Evolutionary conservation across 2,888 invertebrate genomes (phyloP), one percentile per base, ranked within the genome.

Genomic region (Tetanocera ferruginea): DNA sequence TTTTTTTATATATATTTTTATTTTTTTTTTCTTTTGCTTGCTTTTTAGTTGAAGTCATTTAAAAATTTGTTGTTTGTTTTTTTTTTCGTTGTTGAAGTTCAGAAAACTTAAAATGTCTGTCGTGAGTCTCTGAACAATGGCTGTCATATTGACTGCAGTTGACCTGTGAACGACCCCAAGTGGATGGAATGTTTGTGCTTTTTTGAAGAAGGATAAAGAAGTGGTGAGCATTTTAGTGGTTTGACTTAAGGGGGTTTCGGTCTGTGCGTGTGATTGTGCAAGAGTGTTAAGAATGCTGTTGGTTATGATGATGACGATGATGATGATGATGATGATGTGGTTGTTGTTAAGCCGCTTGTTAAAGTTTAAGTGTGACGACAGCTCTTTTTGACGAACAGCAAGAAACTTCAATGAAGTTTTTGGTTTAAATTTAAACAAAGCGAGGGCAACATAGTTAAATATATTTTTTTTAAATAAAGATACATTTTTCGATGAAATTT

Each of bases 161-260:
- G 69, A 67, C 67, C 69, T 69, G 69, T 34, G 25, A 51, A 28
- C 69, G 69, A 69, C 25, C 69, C 49, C 11, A 43, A 43, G 43
- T 43, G 43, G 14, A 43, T 43, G 43, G 11, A 2, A 43, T 14
- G 43, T 43, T 43, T 43, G 43, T 43, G 14, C 11, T 43, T 14
- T 43, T 43, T 31, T 31, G 31, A 5, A 31, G 31, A 31, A 31
- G 31, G 14, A 14, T 4, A 3, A 6, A 43, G 11, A 14, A 14
- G 11, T 43, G 11, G 1, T 43, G 43, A 43, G 11, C 11, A 43
- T 11, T 1, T 43, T 1, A 6, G n/a, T 69, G 23, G 51, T 67
- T 67, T 49, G 69, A 4, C 9, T 9, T 51, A 9, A 3, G 49
- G 19, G 0, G 34, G 28, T 14, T 49, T 51, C 5, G 51, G 11